Percentiles rank a stretch among this genome's conserved stretches.
phyloP scores from a whole-genome alignment of 2,797 vertebrate species.

The Valencia hispanica region DNA sequence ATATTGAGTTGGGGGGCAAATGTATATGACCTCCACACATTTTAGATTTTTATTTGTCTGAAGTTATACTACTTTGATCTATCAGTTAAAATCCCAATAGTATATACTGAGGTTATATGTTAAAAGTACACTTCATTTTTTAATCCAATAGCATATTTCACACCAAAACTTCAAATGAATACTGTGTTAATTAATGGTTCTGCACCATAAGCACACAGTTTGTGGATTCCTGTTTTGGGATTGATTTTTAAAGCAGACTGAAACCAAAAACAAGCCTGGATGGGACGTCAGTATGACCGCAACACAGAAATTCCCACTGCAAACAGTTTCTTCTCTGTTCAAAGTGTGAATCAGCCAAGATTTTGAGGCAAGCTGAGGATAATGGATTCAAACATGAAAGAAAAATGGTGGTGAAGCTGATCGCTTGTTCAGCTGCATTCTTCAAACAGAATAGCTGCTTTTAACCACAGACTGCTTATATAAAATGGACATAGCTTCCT shows the following conservation, averaged over 20 bases:
- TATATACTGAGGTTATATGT: too few species aligned
- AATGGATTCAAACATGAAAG: conserved; percentile 8
- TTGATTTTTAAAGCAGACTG: neutral
- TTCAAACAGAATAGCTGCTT: conserved; percentile 8
- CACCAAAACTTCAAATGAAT: neutral
- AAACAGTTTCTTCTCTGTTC: conserved; percentile 12
- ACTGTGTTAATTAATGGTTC: neutral
- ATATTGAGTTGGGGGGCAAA: neutral
- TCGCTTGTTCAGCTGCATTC: conserved; percentile 13
- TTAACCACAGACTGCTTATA: neutral
- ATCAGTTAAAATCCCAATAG: too few species aligned
- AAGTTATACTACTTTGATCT: too few species aligned
- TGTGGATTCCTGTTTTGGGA: neutral
- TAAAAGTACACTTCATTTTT: neutral
- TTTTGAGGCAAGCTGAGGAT: conserved; percentile 14
- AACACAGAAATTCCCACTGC: neutral
- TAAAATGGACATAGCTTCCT: neutral
- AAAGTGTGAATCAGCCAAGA: conserved; percentile 24
- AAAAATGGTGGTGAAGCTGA: conserved; percentile 4
- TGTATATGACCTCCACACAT: neutral
- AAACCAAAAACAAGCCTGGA: conserved; percentile 3
- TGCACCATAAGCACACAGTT: neutral
- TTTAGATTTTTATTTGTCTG: neutral
- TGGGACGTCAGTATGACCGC: neutral
- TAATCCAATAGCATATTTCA: neutral